These are phyloP conservation scores for Pongo abelii DNA, from an alignment of 2,113 vertebrate species.

Conservation along the genomic window DNA sequence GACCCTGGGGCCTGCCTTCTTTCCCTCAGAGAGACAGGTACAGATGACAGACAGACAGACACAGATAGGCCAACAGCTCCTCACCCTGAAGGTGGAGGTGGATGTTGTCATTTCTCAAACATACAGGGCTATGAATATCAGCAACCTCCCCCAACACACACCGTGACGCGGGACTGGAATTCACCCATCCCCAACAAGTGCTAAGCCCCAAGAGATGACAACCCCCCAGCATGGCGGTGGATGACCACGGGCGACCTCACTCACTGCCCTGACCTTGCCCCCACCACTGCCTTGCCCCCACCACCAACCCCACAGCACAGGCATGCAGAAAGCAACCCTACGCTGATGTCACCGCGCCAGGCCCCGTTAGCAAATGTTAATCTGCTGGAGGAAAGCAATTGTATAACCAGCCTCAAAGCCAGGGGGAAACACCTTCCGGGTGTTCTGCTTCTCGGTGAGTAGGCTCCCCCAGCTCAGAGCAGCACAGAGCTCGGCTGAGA, in stretches of 20 bases:
- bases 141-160: not conserved
- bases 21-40: not conserved
- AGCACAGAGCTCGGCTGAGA: not conserved
- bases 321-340: not conserved
- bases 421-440: not conserved
- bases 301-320: fast-evolving
- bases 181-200: fast-evolving
- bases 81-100: not conserved
- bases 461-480: not conserved
- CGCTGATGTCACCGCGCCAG: not conserved
- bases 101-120: not conserved
- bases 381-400: not conserved
- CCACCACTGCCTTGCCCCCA: not conserved
- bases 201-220: not conserved
- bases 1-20: not conserved
- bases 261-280: not conserved
- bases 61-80: not conserved
- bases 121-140: not conserved
- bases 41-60: not conserved
- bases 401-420: not conserved
- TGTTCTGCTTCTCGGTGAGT: fast-evolving
- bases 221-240: fast-evolving
- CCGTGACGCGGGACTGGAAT: fast-evolving
- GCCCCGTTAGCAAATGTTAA: not conserved
- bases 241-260: too few relatives aligned